Conservation (phyloP, 2,888 invertebrate genomes). For the Aromia moschata region DNA sequence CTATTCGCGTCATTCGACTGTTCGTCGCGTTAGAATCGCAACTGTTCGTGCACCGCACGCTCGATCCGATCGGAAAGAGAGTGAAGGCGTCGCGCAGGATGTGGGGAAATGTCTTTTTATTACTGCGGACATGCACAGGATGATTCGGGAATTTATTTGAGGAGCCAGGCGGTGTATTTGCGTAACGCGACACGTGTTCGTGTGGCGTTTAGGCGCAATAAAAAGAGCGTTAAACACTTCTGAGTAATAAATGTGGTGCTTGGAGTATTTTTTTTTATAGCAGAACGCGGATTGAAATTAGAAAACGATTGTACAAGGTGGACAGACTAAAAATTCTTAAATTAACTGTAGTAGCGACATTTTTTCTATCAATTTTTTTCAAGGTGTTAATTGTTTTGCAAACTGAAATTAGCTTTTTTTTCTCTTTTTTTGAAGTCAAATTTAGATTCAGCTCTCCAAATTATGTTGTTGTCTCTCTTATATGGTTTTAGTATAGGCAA, state of each 20-base stretch:
- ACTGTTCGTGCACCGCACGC: no score
- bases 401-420: no score
- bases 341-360: no score
- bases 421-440: no score
- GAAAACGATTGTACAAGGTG: no score
- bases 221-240: neutral
- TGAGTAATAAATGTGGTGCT: neutral
- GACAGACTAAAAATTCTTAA: no score
- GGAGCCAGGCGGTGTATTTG: slow-evolving; percentile 1
- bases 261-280: neutral
- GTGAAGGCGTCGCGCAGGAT: neutral
- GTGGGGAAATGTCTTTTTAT: slow-evolving; percentile 3
- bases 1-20: neutral
- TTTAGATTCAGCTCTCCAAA: no score
- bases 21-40: neutral
- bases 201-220: neutral
- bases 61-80: neutral
- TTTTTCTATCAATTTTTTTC: no score
- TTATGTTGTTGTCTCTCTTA: no score
- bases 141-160: slow-evolving; percentile 7
- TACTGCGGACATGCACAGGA: neutral
- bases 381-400: no score
- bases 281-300: no score
- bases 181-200: slow-evolving; percentile 9
- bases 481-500: no score